Base-by-base conservation (phyloP, 2,888 invertebrate species). In the Tiliacea citrago region DNA sequence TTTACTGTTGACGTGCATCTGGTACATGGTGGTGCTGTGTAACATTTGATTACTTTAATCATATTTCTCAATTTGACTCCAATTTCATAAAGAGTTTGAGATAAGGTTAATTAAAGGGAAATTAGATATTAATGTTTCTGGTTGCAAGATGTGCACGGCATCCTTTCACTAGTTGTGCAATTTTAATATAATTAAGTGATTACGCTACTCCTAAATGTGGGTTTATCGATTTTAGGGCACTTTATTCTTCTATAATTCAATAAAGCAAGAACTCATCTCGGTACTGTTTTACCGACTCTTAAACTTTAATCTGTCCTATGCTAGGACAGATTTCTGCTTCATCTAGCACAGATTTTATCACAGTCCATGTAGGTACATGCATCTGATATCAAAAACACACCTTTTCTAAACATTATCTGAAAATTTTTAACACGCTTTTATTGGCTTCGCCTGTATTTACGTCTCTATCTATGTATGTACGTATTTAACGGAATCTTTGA, bases 41-140 rank as follows among this genome's bases (percentile, higher is more conserved):
- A 61, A 68, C 29, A 47, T 76, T 61, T 61, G 39, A 68, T 68
- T 60, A 61, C 53, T 39, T 47, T 42, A 68, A 75, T 53, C n/a
- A 42, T 35, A 62, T 69, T 73, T 67, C 18, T 18, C 13, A 55
- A 49, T 78, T 35, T 13, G 47, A 21, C 24, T 65, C n/a, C 1
- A 60, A 53, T 79, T 68, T 29, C 45, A 62, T 24, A 73, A 73
- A 62, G 51, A 62, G 45, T 35, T n/a, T 66, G 47, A 51, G 45
- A 70, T 60, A 51, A 63, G 7, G n/a, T n/a, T 61, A 51, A 71
- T 81, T 68, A 68, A 51, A 66, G 68, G 73, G 77, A 81, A 73
- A 77, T 73, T 69, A 68, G 65, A 75, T 74, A 72, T 72, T n/a
- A 55, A 53, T 42, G 63, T 67, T 47, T 18, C 16, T 70, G 21